Base-by-base conservation (phyloP, 2,113 vertebrate genomes). In the Peromyscus leucopus region DNA sequence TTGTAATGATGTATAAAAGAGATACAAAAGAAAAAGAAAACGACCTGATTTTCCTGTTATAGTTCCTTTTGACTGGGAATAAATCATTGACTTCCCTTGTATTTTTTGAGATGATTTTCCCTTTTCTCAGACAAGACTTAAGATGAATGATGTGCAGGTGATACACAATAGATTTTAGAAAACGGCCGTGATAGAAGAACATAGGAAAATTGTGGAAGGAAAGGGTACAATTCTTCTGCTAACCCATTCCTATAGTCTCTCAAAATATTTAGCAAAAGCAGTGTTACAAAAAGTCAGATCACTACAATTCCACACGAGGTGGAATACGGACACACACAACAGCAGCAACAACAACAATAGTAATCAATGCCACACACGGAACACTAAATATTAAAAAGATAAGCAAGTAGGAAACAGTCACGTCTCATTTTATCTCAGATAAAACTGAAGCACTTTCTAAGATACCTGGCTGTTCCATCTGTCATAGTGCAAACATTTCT, bases 81-180 rank as follows among this genome's bases (percentile, higher is more conserved):
- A 42, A 75, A 75, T 75, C 10, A 75, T 42, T 75, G 21, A 42
- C 39, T 75, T 75, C 51, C 33, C 3, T 48, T 24, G 4, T 82
- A 80, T 42, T 75, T 79, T 90, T 93, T 36, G 67, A 75, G n/a
- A n/a, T 79, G 57, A 85, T 39, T 86, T 86, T 90, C 39, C 55
- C 36, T 90, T 65, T 89, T 85, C n/a, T 72, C 10, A 65, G 90
- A 63, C 46, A 91, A 95, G 51, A 67, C 46, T 90, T 90, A 75
- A 93, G 86, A 67, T 82, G n/a, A 46, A 80, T 87, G 86, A 82
- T 87, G 36, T 67, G 36, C 33, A 82, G 46, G 48, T 59, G 51
- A 89, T 26, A 61, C 31, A 39, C 21, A 75, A 75, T 75, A 22
- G 42, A 48, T 90, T 78, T 89, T 10, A n/a, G 51, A 89, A 95